phyloP scores from a whole-genome alignment of 92 coral and sea anemone genomes.

The Galaxea fascicularis region DNA sequence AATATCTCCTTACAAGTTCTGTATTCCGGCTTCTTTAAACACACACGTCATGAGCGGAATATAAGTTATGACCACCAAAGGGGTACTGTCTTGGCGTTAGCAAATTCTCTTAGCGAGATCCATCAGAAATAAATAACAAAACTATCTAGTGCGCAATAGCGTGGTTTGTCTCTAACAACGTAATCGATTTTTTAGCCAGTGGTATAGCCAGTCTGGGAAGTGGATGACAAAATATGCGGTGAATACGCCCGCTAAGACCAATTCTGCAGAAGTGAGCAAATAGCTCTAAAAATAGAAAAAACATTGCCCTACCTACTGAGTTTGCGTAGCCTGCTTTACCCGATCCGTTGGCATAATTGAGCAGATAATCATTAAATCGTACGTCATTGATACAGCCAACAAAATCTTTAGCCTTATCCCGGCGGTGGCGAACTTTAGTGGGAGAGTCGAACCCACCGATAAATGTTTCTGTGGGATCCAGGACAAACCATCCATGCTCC shows the following conservation, averaged over 20 bases:
- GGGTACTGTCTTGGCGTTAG: no score
- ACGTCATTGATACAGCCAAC: slow-evolving; percentile 93
- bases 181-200: no score
- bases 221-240: no score
- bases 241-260: background rate
- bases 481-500: slow-evolving; percentile 57
- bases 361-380: slow-evolving; percentile 76
- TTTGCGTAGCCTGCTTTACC: slow-evolving; percentile 54
- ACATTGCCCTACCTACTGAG: slow-evolving; percentile 61
- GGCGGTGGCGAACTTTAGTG: slow-evolving; percentile 46
- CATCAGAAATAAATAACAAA: no score
- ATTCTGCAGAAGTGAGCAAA: background rate
- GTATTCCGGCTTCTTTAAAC: no score
- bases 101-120: no score
- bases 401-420: slow-evolving; percentile 62
- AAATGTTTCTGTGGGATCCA: slow-evolving; percentile 81
- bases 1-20: no score
- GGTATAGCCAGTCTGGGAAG: no score
- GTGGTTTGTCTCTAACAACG: no score
- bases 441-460: slow-evolving; percentile 72
- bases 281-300: background rate
- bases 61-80: no score
- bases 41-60: no score
- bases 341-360: slow-evolving; percentile 68
- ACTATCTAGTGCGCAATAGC: no score